These are phyloP conservation scores for Arvicanthis niloticus DNA, from an alignment of 2,113 vertebrate species.

Conservation along the genomic window DNA sequence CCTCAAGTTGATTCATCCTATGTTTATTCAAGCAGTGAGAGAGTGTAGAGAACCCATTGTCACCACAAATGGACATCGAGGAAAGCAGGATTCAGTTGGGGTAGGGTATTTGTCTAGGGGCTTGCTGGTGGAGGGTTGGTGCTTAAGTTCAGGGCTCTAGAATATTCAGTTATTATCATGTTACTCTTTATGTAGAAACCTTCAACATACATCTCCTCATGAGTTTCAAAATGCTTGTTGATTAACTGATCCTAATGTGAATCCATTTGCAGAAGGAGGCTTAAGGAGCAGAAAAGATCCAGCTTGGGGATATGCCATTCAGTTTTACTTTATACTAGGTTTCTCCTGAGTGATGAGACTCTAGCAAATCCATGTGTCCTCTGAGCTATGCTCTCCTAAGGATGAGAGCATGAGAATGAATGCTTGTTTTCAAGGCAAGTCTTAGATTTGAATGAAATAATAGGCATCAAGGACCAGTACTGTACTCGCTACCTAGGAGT, in stretches of 20 bases:
- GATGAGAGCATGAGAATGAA: neutral
- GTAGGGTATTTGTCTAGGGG: too few species aligned
- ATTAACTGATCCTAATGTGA: neutral
- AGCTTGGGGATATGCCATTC: neutral
- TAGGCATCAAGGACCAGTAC: rapidly evolving
- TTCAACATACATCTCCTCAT: neutral
- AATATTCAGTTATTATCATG: neutral
- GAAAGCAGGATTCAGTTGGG: neutral
- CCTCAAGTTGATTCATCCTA: neutral
- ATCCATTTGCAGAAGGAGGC: neutral
- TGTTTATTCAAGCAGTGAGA: neutral
- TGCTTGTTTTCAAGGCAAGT: neutral
- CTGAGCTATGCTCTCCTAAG: neutral
- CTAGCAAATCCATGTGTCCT: neutral
- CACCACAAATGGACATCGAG: rapidly evolving
- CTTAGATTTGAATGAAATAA: neutral
- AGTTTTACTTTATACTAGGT: neutral
- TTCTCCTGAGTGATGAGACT: neutral
- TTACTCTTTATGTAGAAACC: neutral
- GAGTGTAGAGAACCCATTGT: neutral
- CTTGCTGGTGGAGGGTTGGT: neutral
- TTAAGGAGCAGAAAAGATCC: neutral
- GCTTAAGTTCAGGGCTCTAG: neutral
- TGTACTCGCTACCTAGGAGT: rapidly evolving
- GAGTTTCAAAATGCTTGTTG: neutral